phyloP scores from a whole-genome alignment of 1,140 invertebrate genomes.

The Leucophenga varia region DNA sequence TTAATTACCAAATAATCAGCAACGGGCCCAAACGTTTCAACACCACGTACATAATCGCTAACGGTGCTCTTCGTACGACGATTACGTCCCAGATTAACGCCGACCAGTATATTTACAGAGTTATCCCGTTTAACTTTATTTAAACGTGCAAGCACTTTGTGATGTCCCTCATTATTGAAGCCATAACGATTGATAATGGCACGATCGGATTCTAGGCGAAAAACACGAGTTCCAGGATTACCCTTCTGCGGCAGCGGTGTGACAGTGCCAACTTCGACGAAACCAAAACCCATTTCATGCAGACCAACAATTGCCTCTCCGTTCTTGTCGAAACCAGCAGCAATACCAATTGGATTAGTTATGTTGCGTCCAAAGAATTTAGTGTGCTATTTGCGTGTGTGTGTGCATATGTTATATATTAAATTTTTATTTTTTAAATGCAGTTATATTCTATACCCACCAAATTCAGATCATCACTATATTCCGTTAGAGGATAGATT shows the following conservation, averaged over 20 bases:
- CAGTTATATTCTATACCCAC: conserved; percentile 57
- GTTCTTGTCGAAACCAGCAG: conserved; percentile 98
- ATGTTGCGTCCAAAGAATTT: conserved; percentile 73
- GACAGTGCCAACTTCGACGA: conserved; percentile 95
- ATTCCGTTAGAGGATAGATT: conserved; percentile 64
- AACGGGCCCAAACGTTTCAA: conserved; percentile 71
- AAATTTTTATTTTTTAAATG: not conserved
- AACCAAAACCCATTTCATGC: conserved; percentile 86
- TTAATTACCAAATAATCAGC: conserved; percentile 92
- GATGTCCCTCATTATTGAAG: conserved; percentile 95
- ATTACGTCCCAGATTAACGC: conserved; percentile 96
- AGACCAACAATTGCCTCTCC: conserved; percentile 86
- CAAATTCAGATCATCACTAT: conserved; percentile 64
- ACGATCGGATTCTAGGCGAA: conserved; percentile 78
- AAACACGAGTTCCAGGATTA: conserved; percentile 90
- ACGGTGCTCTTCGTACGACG: conserved; percentile 75
- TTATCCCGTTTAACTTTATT: conserved; percentile 59
- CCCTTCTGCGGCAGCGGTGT: conserved; percentile 91
- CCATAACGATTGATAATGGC: conserved; percentile 90
- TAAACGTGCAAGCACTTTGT: conserved; percentile 69
- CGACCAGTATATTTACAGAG: conserved; percentile 67
- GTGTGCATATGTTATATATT: not conserved
- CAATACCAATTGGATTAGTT: conserved; percentile 89
- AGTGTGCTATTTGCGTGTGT: conserved; percentile 60
- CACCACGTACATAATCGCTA: conserved; percentile 80